Evolutionary conservation across 2,888 invertebrate species (phyloP), one percentile per base, ranked within the genome.

Genomic region (Eupithecia inturbata): DNA sequence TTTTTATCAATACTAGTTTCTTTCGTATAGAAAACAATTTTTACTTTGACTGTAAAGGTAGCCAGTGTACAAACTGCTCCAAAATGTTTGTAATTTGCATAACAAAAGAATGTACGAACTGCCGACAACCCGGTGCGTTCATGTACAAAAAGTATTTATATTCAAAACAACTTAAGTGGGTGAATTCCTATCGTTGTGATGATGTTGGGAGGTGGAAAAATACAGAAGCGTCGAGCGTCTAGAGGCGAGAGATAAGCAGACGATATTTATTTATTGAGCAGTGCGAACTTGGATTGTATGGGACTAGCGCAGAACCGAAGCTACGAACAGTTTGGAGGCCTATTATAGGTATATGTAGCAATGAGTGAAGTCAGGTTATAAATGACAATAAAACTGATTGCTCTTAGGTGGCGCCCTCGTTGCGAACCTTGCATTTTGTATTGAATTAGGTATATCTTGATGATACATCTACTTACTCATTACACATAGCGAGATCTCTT

Each of bases 401-500:
- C 12, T 22, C 4, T 14, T 57, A 1, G 5, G 57, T 26, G 2
- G 4, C 22, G 22, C 26, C 26, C 26, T 12, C 26, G 26, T 10
- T 4, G 57, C 53, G 53, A 53, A 53, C 12, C 26, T 22, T 22
- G 22, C 22, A 12, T 22, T 53, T 10, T 53, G 53, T n/a, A 53
- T 22, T 53, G 10, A 3, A n/a, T 53, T 22, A 53, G 49, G 22
- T 22, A 53, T 49, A 49, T 49, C 9, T 0, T 57, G 57, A 57
- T 26, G 14, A 57, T 14, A 22, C 22, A 22, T 45, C 49, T 45
- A 84, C 88, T 83, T 77, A 92, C 93, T 90, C 72, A 93, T 88
- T 33, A 93, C 86, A 81, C 93, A 94, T 6, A 93, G 71, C 0
- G 88, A 81, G 9, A 90, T 82, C 10, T 83, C 82, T 68, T 84